A percentile compares a stretch with the other conserved stretches of the same genome.
These are phyloP conservation scores for Phaetusa simplex DNA, from an alignment of 2,113 vertebrate species.

Conservation along the genomic window DNA sequence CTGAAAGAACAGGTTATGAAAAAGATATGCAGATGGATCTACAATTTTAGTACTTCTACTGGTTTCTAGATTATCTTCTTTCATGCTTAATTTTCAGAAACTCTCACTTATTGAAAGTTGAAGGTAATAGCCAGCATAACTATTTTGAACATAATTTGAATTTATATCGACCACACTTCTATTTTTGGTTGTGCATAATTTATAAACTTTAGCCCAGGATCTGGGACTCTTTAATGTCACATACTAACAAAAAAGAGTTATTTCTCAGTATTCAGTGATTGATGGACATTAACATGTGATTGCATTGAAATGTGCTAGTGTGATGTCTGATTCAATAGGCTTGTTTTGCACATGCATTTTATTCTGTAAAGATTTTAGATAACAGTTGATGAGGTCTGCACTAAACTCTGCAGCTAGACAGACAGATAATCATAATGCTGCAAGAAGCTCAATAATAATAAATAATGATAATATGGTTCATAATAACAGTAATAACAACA, in stretches of 20 bases:
- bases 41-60: background rate
- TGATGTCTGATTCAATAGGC: background rate
- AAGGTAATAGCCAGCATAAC: background rate
- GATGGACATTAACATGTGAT: background rate
- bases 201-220: background rate
- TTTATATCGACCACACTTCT: background rate
- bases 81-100: background rate
- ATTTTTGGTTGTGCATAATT: background rate
- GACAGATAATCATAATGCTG: background rate
- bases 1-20: background rate
- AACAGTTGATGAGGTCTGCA: background rate
- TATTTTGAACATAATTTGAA: background rate
- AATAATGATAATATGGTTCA: background rate
- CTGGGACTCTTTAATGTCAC: background rate
- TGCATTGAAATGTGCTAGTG: background rate
- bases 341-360: background rate
- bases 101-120: background rate
- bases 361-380: background rate
- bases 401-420: background rate
- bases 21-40: background rate
- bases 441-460: background rate
- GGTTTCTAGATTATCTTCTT: background rate
- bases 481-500: background rate
- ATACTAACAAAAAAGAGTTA: background rate
- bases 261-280: background rate